A percentile compares a stretch with the other conserved stretches of the same genome.
phyloP scores from a whole-genome alignment of 2,113 vertebrate genomes.

The Anthoscopus minutus region DNA sequence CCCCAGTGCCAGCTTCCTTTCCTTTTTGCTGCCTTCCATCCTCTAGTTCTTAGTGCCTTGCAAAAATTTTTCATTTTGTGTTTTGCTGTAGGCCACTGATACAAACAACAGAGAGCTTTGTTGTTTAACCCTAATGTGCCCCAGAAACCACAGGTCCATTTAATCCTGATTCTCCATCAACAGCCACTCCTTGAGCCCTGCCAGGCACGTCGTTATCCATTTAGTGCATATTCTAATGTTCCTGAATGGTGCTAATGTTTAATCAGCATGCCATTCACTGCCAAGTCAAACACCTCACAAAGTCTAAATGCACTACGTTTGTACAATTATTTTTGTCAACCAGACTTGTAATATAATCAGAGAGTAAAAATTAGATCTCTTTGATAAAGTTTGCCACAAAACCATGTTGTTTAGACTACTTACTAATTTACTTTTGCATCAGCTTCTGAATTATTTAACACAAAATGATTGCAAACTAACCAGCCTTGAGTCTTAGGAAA shows the following conservation, averaged over 20 bases:
- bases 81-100: background rate
- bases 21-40: background rate
- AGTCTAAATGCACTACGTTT: slow-evolving; percentile 7
- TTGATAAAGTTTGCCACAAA: slow-evolving; percentile 47
- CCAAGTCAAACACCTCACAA: slow-evolving; percentile 28
- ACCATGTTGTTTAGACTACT: background rate
- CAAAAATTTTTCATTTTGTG: background rate
- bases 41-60: background rate
- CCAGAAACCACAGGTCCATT: background rate
- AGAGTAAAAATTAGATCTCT: slow-evolving; percentile 23
- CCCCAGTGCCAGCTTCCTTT: background rate
- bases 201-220: background rate
- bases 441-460: slow-evolving; percentile 41
- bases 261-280: slow-evolving; percentile 32
- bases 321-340: background rate
- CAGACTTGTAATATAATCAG: slow-evolving; percentile 29
- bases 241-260: slow-evolving; percentile 34
- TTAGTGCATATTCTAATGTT: background rate
- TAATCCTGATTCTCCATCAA: background rate
- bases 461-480: background rate
- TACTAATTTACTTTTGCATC: slow-evolving; percentile 22
- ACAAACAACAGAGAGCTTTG: background rate
- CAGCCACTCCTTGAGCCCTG: background rate
- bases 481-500: background rate
- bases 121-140: background rate